Percentiles rank a stretch among this genome's conserved stretches.
Conservation (phyloP, 2,797 vertebrate species). For the Acridotheres tristis region DNA sequence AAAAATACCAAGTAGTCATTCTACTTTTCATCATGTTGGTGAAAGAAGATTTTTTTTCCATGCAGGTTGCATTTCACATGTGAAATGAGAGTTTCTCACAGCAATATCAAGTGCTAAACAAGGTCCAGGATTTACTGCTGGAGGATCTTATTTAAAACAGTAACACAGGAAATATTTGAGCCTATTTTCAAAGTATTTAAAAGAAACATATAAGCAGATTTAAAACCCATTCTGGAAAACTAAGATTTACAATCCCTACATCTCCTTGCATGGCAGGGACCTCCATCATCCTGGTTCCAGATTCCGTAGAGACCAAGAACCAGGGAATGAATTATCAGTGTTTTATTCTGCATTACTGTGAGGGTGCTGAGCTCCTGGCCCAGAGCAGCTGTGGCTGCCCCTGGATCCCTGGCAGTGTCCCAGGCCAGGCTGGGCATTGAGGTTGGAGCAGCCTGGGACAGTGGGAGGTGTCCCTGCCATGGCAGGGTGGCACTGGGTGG, state of each 20-base stretch:
- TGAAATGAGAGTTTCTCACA: not conserved
- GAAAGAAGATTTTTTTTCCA: not conserved
- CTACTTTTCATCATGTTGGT: not conserved
- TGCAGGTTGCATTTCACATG: not conserved
- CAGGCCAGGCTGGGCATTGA: accelerated
- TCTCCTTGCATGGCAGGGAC: not conserved
- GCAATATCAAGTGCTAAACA: not conserved
- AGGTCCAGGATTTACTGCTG: not conserved
- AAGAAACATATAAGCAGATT: not conserved
- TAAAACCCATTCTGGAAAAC: not conserved
- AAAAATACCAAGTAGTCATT: not conserved
- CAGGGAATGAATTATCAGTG: not conserved
- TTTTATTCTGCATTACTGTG: not conserved
- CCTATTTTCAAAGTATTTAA: not conserved
- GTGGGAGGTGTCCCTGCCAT: not conserved
- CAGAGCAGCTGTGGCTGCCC: not conserved
- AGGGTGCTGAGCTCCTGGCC: not conserved
- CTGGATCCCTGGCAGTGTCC: not conserved
- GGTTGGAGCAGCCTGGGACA: accelerated
- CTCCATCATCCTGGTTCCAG: not conserved
- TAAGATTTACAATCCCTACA: not conserved
- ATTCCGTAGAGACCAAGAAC: not conserved
- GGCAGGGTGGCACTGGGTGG: not conserved
- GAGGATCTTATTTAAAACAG: not conserved
- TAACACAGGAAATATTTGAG: not conserved